Evolutionary conservation across 2,888 invertebrate genomes (phyloP), one percentile per base, ranked within the genome.

Genomic region (Apeira syringaria): DNA sequence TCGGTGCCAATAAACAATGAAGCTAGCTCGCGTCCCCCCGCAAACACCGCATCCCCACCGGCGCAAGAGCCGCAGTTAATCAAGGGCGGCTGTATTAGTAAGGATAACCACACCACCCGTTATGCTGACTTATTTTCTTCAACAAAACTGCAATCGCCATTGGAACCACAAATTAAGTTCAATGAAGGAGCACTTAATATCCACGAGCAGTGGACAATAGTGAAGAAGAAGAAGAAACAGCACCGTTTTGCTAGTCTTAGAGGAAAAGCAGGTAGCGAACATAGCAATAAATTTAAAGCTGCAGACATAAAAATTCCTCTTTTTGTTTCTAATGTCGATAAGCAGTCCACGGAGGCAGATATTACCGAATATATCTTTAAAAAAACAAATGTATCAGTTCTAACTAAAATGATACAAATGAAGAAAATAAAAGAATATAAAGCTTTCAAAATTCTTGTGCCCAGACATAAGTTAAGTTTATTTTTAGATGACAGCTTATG

Each of bases 401-500:
- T 7, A 5, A 9, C n/a, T 7, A 12, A 12, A n/a, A n/a, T 12
- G 2, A 27, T 12, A 2, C 7, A 3, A 12, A 12, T 20, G 20
- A 20, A 20, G 7, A 3, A 20, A 20, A 4, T 2, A 7, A 4
- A 7, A 20, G 7, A 27, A 5, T 27, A 27, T 6, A 11, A 27
- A 7, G 27, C 27, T n/a, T 27, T 12, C 15, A 29, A 29, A 29
- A 13, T 29, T 13, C 8, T 29, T n/a, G 17, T 13, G 8, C 15
- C 29, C n/a, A 13, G 7, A 29, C 15, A 15, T 8, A 31, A 20
- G 4, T 3, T 18, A 5, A 5, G 2, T 20, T 3, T 18, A 5
- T 31, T 31, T 31, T 12, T 31, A 12, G 11, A 31, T 10, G 17
- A 20, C 7, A 20, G n/a, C n/a, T 5, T 30, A 8, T 30, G 30